Conservation (phyloP, 2,888 invertebrate genomes). For the Pollenia griseotomentosa region DNA sequence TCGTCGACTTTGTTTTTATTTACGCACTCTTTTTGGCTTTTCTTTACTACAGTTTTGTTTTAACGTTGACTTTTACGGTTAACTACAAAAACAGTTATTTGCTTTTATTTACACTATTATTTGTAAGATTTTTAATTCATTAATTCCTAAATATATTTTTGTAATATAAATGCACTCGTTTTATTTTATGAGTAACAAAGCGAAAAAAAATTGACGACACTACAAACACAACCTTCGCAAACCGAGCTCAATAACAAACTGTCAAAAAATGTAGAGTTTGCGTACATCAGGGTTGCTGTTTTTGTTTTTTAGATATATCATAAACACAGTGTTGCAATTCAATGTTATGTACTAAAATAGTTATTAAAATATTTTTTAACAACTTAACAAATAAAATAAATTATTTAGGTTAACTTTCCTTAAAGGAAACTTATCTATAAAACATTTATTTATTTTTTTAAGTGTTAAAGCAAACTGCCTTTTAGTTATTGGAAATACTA, state of each 20-base stretch:
- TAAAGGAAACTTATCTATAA: no score
- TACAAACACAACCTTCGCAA: constrained; percentile 69
- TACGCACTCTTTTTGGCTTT: constrained; percentile 25
- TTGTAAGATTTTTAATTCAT: constrained; percentile 42
- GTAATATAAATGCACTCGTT: constrained; percentile 43
- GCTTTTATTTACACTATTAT: constrained; percentile 16
- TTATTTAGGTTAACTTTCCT: no score
- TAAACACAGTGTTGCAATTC: constrained; percentile 36
- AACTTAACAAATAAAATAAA: no score
- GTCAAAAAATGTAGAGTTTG: constrained; percentile 71
- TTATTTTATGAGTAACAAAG: constrained; percentile 20
- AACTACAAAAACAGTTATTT: constrained; percentile 1
- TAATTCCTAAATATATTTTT: constrained; percentile 36
- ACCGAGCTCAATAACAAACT: constrained; percentile 74
- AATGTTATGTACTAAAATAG: no score
- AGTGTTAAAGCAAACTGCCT: no score
- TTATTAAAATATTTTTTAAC: no score
- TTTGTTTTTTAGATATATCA: not conserved
- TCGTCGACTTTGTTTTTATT: constrained; percentile 56
- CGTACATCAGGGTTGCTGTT: constrained; percentile 59
- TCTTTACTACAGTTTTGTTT: constrained; percentile 19
- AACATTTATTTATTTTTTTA: no score
- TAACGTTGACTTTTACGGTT: not conserved
- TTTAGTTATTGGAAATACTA: no score
- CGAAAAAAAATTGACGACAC: not conserved